Percentiles rank a stretch among this genome's conserved stretches.
phyloP scores from a whole-genome alignment of 92 coral and sea anemone species.

The Galaxea fascicularis region DNA sequence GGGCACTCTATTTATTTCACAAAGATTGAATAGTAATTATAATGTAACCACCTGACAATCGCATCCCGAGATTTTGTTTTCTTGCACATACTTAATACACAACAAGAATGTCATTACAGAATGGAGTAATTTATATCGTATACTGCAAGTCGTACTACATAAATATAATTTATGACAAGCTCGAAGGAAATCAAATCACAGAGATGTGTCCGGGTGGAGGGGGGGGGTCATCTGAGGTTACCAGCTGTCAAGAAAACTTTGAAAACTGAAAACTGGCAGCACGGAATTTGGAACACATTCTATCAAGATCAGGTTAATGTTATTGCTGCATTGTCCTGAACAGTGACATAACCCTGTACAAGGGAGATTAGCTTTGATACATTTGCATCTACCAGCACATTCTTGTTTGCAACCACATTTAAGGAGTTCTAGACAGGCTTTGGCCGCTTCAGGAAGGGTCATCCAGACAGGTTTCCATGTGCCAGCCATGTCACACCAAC shows the following conservation, averaged over 20 bases:
- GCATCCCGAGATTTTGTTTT: background rate
- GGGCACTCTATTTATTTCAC: background rate
- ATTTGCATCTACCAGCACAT: conserved; percentile 16
- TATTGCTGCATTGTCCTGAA: conserved; percentile 9
- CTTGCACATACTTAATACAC: background rate
- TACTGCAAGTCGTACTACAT: background rate
- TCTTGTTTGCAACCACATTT: conserved; percentile 22
- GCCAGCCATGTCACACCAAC: background rate
- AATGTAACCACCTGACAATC: background rate
- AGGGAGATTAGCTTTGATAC: background rate
- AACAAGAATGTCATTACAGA: background rate
- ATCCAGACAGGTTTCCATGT: conserved; percentile 6
- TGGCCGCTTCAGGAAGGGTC: background rate
- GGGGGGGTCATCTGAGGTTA: too few species aligned
- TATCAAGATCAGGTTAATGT: conserved; percentile 1
- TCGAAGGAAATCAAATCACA: too few species aligned
- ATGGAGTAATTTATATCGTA: background rate
- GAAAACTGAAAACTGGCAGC: conserved; percentile 5
- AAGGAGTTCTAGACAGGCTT: conserved; percentile 8
- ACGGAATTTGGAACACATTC: background rate
- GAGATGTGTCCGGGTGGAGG: too few species aligned
- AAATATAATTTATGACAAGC: background rate
- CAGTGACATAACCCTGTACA: background rate
- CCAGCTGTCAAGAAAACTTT: background rate
- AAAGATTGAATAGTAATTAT: background rate